phyloP scores from a whole-genome alignment of 2,888 invertebrate species.

The Stenodera caucasica region DNA sequence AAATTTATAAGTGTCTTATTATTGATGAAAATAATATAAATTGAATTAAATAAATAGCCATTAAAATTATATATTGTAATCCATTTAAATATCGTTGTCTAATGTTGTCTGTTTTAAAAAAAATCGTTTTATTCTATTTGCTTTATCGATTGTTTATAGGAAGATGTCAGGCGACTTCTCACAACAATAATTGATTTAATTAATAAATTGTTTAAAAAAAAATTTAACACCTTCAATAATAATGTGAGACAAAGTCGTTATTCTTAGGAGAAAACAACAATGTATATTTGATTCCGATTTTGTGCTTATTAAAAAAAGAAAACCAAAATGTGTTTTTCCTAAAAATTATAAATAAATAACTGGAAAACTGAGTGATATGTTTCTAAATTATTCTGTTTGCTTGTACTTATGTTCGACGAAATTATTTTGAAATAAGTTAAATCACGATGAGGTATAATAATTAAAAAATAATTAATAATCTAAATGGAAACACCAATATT shows the following conservation, averaged over 20 bases:
- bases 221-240: not conserved
- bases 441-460: slow-evolving; percentile 16
- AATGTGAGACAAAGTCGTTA: not conserved
- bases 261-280: not conserved
- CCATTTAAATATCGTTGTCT: slow-evolving; percentile 35
- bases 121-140: slow-evolving; percentile 16
- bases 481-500: slow-evolving; percentile 32
- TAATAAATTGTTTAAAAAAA: no score
- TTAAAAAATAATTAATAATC: slow-evolving; percentile 22
- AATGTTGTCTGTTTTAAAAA: slow-evolving; percentile 36
- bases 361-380: slow-evolving; percentile 11
- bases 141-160: slow-evolving; percentile 22
- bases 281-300: slow-evolving; percentile 11
- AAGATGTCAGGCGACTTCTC: slow-evolving; percentile 19
- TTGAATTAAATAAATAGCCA: slow-evolving; percentile 30
- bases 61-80: slow-evolving; percentile 24
- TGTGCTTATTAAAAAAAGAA: slow-evolving; percentile 17
- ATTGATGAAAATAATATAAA: slow-evolving; percentile 12
- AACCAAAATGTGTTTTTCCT: slow-evolving; percentile 5
- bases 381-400: slow-evolving; percentile 29
- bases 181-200: not conserved
- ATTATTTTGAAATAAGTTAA: slow-evolving; percentile 5
- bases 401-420: slow-evolving; percentile 26
- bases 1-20: slow-evolving; percentile 44
- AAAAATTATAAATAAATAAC: slow-evolving; percentile 3